These are phyloP conservation scores for Porites divaricata DNA, from an alignment of 92 coral and sea anemone species.

Conservation along the genomic window DNA sequence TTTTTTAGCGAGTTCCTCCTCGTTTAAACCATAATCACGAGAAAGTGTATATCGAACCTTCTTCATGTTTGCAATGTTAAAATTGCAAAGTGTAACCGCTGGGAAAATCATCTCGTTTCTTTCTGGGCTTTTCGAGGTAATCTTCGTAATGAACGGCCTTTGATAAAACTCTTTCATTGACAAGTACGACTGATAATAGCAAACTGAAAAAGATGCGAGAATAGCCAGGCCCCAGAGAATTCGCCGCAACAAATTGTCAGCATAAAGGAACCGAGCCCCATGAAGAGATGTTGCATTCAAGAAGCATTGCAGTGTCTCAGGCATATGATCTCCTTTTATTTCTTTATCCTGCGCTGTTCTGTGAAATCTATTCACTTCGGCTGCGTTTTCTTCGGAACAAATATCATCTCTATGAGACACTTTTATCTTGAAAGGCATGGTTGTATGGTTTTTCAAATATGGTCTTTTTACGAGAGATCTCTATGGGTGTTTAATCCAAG, in stretches of 20 bases:
- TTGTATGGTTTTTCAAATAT: neutral
- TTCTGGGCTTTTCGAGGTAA: neutral
- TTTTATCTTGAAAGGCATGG: neutral
- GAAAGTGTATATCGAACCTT: neutral
- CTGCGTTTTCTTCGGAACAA: neutral
- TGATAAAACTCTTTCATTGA: neutral
- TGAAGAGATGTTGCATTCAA: slow-evolving; percentile 16
- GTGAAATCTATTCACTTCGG: neutral
- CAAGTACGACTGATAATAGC: neutral
- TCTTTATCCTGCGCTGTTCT: too few species aligned
- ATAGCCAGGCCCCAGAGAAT: neutral
- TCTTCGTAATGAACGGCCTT: slow-evolving; percentile 11
- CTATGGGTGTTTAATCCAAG: too few species aligned
- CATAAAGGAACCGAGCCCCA: slow-evolving; percentile 8
- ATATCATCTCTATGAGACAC: neutral
- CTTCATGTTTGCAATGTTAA: neutral
- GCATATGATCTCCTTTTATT: neutral
- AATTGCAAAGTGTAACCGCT: slow-evolving; percentile 13
- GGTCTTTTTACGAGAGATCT: too few species aligned
- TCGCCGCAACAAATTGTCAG: slow-evolving; percentile 9
- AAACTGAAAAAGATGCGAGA: neutral
- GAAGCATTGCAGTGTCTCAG: slow-evolving; percentile 9
- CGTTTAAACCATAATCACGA: too few species aligned
- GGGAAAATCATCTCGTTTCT: neutral
- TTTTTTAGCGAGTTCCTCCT: neutral